phyloP scores from a whole-genome alignment of 1,140 invertebrate species.

The Drosophila eugracilis region DNA sequence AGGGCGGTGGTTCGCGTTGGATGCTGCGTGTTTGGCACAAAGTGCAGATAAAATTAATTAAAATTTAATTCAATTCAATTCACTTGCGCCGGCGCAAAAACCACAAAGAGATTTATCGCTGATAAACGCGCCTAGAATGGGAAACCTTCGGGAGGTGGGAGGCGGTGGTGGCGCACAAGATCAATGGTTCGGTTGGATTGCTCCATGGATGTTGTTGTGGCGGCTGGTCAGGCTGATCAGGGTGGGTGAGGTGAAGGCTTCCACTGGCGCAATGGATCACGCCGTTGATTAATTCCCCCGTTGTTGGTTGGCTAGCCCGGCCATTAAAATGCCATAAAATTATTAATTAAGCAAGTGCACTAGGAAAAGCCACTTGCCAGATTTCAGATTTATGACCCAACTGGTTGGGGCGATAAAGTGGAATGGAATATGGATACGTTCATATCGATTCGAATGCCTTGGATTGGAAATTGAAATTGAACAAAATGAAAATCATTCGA shows the following conservation, averaged over 20 bases:
- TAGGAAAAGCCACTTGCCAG: constrained; percentile 73
- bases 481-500: constrained; percentile 13
- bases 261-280: constrained; percentile 57
- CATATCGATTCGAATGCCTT: constrained; percentile 9
- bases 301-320: constrained; percentile 64
- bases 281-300: constrained; percentile 66
- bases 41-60: constrained; percentile 84
- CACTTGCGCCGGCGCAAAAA: constrained; percentile 78
- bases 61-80: constrained; percentile 84
- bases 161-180: constrained; percentile 44
- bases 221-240: neutral
- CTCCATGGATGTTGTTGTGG: no score
- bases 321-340: constrained; percentile 84
- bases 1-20: neutral
- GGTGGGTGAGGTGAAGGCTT: constrained; percentile 3
- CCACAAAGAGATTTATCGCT: constrained; percentile 84
- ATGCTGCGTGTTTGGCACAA: constrained; percentile 42
- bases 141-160: constrained; percentile 41
- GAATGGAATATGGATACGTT: neutral
- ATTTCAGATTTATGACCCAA: constrained; percentile 73
- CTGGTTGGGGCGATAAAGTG: constrained; percentile 52
- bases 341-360: constrained; percentile 83
- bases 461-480: constrained; percentile 13
- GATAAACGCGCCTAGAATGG: constrained; percentile 81
- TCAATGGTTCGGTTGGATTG: constrained; percentile 52